Base-by-base conservation (phyloP, 2,113 vertebrate species). In the Emydura subglobosa region DNA sequence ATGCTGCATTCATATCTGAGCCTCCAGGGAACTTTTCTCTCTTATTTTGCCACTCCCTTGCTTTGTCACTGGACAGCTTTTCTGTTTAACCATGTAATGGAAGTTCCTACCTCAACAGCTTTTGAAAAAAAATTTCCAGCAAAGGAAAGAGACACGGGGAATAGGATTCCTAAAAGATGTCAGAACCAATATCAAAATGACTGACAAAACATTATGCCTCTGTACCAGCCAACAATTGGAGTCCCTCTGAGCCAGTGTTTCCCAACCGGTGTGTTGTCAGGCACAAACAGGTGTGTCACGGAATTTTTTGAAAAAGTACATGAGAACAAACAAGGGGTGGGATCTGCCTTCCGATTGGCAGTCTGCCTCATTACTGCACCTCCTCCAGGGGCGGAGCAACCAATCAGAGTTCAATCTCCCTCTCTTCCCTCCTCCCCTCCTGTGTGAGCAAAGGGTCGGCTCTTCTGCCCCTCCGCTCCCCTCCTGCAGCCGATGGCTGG, bases 141-240 rank as follows among this genome's bases (percentile, higher is more conserved):
- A 83, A 49, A 54, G 19, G 19, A n/a, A 34, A 27, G 9, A 19
- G 5, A 19, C 2, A 0, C 6, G 1, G 11, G 34, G n/a, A 78
- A 78, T 3, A 0, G n/a, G 61, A 84, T 31, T 78, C 50, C 44
- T n/a, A 87, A 86, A 94, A 0, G 49, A 53, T 25, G 22, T 12
- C 7, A 81, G 47, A 39, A 39, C 81, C 10, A 55, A n/a, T 72
- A 29, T 3, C 54, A 53, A 14, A 27, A 80, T 79, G 27, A 80
- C 42, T 78, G 25, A 84, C 19, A 50, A 88, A 68, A 25, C 44
- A n/a, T 47, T 83, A 83, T 55, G 54, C 42, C 83, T 65, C 1
- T 0, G 6, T 13, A 53, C 22, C 10, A 51, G 50, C 22, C 2
- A 4, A 34, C 68, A 21, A 14, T 59, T 86, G 39, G 51, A 72